These are phyloP conservation scores for Ptiloglossa arizonensis DNA, from an alignment of 1,140 invertebrate genomes.

Conservation along the genomic window DNA sequence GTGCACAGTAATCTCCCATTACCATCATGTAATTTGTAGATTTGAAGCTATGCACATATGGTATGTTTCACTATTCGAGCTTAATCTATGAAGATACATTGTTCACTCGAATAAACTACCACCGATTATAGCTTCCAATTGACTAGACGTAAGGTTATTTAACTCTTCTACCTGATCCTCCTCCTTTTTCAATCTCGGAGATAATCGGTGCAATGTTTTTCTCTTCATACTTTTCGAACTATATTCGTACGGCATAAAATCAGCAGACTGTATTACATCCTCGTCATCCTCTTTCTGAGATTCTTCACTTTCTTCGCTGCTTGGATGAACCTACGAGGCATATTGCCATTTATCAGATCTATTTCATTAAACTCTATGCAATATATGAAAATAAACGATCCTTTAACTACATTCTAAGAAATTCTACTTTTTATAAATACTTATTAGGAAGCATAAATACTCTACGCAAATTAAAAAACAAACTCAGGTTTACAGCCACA, in stretches of 20 bases:
- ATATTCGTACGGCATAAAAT: conserved; percentile 35
- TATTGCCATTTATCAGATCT: conserved; percentile 40
- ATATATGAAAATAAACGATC: background rate
- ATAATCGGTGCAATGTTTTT: conserved; percentile 45
- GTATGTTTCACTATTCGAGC: background rate
- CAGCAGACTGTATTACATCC: conserved; percentile 26
- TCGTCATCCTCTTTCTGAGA: conserved; percentile 69
- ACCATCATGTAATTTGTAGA: background rate
- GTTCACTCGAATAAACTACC: conserved; percentile 51
- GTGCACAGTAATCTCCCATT: background rate
- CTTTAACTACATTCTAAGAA: background rate
- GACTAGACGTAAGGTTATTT: conserved; percentile 68
- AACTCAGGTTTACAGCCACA: background rate
- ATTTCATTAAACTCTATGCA: background rate
- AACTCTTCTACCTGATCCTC: conserved; percentile 46
- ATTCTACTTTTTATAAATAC: conserved; percentile 20
- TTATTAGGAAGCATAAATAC: background rate
- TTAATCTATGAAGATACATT: background rate
- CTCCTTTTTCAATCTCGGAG: conserved; percentile 39
- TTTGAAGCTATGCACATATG: conserved; percentile 7
- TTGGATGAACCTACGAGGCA: conserved; percentile 67
- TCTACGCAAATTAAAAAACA: background rate
- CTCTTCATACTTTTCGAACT: conserved; percentile 44
- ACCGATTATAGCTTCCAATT: conserved; percentile 71
- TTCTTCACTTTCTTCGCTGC: conserved; percentile 73